These are phyloP conservation scores for Passer domesticus DNA, from an alignment of 2,113 vertebrate genomes.

Conservation along the genomic window DNA sequence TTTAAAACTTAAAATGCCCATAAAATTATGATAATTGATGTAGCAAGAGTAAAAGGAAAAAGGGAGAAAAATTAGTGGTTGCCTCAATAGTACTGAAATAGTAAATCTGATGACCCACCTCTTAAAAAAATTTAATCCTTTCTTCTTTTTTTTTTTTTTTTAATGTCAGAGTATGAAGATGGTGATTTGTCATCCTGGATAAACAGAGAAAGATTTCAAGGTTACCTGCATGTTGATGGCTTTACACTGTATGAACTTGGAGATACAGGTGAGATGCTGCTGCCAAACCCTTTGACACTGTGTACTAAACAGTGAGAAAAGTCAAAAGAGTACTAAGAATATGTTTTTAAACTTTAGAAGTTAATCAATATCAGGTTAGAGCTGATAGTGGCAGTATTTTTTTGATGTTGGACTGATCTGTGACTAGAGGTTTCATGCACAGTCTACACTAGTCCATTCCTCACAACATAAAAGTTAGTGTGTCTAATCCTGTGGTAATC, in stretches of 20 bases:
- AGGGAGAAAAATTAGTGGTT: not conserved
- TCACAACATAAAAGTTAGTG: not conserved
- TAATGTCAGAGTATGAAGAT: slow-evolving; percentile 88
- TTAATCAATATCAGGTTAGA: not conserved
- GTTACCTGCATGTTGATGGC: slow-evolving; percentile 90
- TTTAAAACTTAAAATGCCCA: not conserved
- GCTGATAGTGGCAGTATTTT: not conserved
- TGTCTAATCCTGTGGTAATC: not conserved
- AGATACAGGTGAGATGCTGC: slow-evolving; percentile 85
- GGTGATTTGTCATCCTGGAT: slow-evolving; percentile 92
- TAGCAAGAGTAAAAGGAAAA: not conserved
- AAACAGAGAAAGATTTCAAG: slow-evolving; percentile 92
- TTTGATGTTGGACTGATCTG: not conserved
- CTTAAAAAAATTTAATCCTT: not conserved
- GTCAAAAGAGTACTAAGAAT: not conserved
- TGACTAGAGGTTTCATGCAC: not conserved
- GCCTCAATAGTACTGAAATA: not conserved
- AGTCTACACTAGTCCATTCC: not conserved
- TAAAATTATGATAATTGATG: not conserved
- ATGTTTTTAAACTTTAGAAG: not conserved
- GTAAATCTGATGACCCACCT: not conserved
- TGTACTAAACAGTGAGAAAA: not conserved
- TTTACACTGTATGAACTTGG: slow-evolving; percentile 95
- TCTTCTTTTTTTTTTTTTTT: not conserved
- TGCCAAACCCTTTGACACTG: not conserved